Conservation (phyloP, 2,797 vertebrate species). For the Periophthalmus magnuspinnatus region DNA sequence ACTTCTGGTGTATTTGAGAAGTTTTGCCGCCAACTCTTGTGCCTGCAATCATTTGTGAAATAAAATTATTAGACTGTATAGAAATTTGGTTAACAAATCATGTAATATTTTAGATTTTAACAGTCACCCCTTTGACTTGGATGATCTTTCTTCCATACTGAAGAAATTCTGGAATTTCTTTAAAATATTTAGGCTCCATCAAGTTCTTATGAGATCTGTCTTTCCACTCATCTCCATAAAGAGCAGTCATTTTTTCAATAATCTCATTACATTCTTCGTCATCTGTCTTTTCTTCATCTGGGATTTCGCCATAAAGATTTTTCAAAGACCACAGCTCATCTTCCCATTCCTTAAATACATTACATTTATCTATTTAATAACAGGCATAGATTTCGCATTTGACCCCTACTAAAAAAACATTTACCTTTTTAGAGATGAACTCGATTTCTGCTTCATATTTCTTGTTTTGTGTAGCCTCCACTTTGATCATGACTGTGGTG, state of each 20-base stretch:
- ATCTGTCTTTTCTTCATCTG: slow-evolving; percentile 6
- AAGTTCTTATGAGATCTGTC: slow-evolving; percentile 2
- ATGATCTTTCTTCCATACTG: slow-evolving; percentile 1
- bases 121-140: slow-evolving; percentile 34
- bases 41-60: slow-evolving; percentile 32
- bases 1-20: slow-evolving; percentile 34
- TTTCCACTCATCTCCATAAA: slow-evolving; percentile 49
- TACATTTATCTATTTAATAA: neutral
- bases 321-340: slow-evolving; percentile 28
- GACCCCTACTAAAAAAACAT: neutral
- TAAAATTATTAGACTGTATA: neutral
- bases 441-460: slow-evolving; percentile 5
- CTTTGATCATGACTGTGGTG: slow-evolving; percentile 8
- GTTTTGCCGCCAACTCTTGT: slow-evolving; percentile 22
- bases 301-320: neutral
- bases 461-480: neutral
- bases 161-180: slow-evolving; percentile 35
- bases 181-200: slow-evolving; percentile 23
- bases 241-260: slow-evolving; percentile 31
- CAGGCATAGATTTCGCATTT: neutral
- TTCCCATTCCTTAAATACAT: slow-evolving; percentile 43
- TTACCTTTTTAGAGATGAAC: slow-evolving; percentile 8
- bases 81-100: neutral
- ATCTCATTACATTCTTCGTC: neutral
- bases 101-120: neutral